A percentile compares a stretch with the other conserved stretches of the same genome.
Evolutionary conservation across 2,113 vertebrate genomes (phyloP).

Genomic region (Pachycephala philippinensis): DNA sequence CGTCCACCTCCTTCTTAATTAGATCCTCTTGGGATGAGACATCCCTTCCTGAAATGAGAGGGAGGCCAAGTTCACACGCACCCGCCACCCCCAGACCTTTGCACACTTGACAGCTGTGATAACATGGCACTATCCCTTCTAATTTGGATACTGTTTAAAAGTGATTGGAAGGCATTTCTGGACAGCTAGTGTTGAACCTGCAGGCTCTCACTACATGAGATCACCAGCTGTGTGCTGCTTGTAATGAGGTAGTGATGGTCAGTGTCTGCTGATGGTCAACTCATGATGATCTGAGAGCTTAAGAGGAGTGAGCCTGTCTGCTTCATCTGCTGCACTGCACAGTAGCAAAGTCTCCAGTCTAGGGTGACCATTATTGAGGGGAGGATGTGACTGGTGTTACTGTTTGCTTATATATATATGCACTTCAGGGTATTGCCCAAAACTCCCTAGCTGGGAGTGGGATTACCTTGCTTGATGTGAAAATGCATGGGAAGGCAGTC

Average conservation of each 20-base stretch:
- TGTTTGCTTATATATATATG: not conserved
- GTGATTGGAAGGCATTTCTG: not conserved
- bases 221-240: not conserved
- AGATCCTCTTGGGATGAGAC: not conserved
- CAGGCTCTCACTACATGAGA: not conserved
- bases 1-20: not conserved
- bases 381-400: not conserved
- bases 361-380: fast-evolving
- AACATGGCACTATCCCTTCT: not conserved
- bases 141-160: not conserved
- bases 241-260: not conserved
- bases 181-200: not conserved
- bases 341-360: not conserved
- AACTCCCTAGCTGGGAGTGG: too few relatives aligned
- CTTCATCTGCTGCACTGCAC: not conserved
- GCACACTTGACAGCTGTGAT: not conserved
- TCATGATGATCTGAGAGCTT: not conserved
- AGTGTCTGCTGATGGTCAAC: not conserved
- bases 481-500: too few relatives aligned
- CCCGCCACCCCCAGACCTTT: not conserved
- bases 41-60: not conserved
- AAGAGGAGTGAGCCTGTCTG: not conserved
- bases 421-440: too few relatives aligned
- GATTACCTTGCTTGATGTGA: too few relatives aligned
- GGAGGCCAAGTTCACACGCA: not conserved